These are phyloP conservation scores for Donacobius atricapilla DNA, from an alignment of 2,113 vertebrate genomes.

Conservation along the genomic window DNA sequence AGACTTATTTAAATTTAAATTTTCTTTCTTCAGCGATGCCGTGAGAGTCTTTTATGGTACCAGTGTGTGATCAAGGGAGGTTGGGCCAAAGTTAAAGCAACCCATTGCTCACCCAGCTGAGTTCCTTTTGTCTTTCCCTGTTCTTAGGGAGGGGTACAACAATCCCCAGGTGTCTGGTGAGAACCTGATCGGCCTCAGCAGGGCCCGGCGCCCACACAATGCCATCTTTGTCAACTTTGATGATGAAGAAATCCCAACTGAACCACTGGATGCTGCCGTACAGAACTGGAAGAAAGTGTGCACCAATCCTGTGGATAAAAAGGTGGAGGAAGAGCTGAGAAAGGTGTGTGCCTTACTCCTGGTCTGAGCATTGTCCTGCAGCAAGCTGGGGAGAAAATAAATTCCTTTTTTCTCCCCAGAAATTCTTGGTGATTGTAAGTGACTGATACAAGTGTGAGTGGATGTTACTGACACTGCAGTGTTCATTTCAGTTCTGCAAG, in stretches of 20 bases:
- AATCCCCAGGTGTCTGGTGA: constrained; percentile 72
- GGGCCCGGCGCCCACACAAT: constrained; percentile 89
- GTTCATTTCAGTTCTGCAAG: neutral
- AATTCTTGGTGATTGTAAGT: neutral
- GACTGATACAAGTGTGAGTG: neutral
- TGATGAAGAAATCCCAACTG: constrained; percentile 76
- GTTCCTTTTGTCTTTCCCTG: neutral
- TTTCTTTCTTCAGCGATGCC: neutral
- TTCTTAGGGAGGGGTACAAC: constrained; percentile 75
- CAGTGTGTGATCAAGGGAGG: neutral
- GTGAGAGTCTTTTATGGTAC: neutral
- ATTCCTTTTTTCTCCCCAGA: neutral
- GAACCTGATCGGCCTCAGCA: constrained; percentile 87
- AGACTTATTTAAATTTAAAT: neutral
- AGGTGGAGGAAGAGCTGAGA: constrained; percentile 78
- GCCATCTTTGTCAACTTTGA: constrained; percentile 90
- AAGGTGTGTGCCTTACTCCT: neutral
- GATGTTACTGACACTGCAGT: neutral
- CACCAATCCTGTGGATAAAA: constrained; percentile 76
- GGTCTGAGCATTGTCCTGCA: neutral
- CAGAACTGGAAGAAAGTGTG: constrained; percentile 82
- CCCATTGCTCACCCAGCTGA: neutral
- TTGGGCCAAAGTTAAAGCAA: neutral
- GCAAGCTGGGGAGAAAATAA: neutral
- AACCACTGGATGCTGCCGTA: constrained; percentile 83